These are phyloP conservation scores for Streblospio benedicti DNA, from an alignment of 1,140 invertebrate genomes.

Conservation along the genomic window DNA sequence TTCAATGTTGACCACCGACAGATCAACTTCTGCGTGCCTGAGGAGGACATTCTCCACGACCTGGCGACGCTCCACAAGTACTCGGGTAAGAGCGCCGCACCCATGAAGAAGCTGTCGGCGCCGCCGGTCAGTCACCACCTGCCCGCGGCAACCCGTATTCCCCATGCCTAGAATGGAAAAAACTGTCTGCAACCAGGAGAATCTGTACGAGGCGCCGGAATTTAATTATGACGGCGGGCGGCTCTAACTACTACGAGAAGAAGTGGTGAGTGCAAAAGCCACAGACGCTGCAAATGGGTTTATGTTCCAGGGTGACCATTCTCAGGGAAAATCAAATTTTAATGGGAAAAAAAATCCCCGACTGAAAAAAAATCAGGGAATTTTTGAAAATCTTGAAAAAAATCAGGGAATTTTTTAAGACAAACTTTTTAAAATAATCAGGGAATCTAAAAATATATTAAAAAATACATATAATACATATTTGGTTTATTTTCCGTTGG, in stretches of 20 bases:
- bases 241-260: slow-evolving; percentile 81
- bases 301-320: no score
- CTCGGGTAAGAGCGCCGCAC: slow-evolving; percentile 38
- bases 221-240: slow-evolving; percentile 94
- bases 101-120: slow-evolving; percentile 32
- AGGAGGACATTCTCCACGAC: slow-evolving; percentile 80
- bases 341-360: no score
- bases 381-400: no score
- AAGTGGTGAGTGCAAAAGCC: slow-evolving; percentile 59
- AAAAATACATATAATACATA: no score
- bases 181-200: no score
- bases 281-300: neutral
- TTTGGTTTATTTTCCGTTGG: no score
- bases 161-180: no score
- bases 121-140: slow-evolving; percentile 16
- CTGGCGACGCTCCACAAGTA: slow-evolving; percentile 71
- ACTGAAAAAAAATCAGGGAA: no score
- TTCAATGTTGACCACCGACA: no score
- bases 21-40: slow-evolving; percentile 78
- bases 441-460: neutral
- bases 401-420: neutral
- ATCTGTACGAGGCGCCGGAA: no score
- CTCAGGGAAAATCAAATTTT: no score
- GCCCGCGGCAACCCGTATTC: no score
- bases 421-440: neutral